Percentiles rank a stretch among this genome's conserved stretches.
These are phyloP conservation scores for Lutjanus argentimaculatus DNA, from an alignment of 2,797 vertebrate species.

Conservation along the genomic window DNA sequence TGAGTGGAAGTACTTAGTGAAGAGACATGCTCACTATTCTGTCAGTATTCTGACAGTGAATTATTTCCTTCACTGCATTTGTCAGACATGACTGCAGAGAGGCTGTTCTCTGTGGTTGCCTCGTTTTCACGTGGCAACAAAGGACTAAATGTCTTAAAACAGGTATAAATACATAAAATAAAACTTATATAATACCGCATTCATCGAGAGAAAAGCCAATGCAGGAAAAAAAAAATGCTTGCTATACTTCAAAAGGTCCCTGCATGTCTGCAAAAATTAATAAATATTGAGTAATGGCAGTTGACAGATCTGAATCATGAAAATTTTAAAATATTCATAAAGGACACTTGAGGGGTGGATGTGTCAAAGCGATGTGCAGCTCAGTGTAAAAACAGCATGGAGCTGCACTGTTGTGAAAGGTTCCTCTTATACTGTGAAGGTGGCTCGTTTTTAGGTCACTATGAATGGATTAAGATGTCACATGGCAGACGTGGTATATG, in stretches of 20 bases:
- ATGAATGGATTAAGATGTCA: constrained; percentile 35
- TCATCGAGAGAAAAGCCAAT: constrained; percentile 10
- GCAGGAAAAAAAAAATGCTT: neutral
- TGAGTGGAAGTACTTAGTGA: constrained; percentile 49
- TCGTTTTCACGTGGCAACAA: constrained; percentile 18
- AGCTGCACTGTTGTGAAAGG: constrained; percentile 8
- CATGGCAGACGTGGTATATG: neutral
- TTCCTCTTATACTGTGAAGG: constrained; percentile 12
- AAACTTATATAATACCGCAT: neutral
- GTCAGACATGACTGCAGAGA: constrained; percentile 37
- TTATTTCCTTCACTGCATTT: constrained; percentile 53
- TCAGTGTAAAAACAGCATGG: constrained; percentile 21
- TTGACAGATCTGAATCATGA: constrained; percentile 68
- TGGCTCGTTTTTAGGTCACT: neutral
- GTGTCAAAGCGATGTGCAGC: constrained; percentile 61
- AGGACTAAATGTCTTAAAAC: constrained; percentile 22
- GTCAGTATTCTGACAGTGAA: constrained; percentile 57
- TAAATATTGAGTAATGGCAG: constrained; percentile 54
- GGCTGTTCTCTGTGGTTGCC: constrained; percentile 25
- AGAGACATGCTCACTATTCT: constrained; percentile 32
- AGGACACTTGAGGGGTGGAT: constrained; percentile 63
- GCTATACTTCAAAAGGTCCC: constrained; percentile 10
- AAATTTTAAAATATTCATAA: constrained; percentile 73
- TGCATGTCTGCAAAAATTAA: constrained; percentile 39
- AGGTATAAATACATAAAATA: neutral